Base-by-base conservation (phyloP, 2,797 vertebrate genomes). In the Lithobates sylvaticus region DNA sequence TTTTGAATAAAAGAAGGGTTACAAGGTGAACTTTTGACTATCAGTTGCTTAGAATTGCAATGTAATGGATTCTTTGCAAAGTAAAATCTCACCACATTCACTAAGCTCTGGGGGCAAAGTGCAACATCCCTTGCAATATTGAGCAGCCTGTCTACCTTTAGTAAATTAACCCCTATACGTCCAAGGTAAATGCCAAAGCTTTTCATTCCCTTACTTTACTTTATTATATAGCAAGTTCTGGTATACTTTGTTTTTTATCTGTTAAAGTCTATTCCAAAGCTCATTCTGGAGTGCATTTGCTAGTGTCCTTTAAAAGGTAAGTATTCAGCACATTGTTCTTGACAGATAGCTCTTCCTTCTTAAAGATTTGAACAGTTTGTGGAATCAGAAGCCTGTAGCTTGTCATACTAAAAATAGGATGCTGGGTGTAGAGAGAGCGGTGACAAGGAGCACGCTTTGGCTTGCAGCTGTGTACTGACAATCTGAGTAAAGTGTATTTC, bases 401-500 rank as follows among this genome's bases (percentile, higher is more conserved):
- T 64, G 71, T 64, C 69, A 21, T 9, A 39, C 54, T 82, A 74
- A 39, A 82, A 64, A 73, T 82, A 74, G 80, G 69, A 44, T 50
- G 29, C 34, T 27, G n/a, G 34, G 69, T 72, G 34, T 74, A 47
- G 44, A 34, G 70, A 15, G 54, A 74, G 32, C 71, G 5, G 73
- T 69, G 82, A 84, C 74, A 58, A 76, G 65, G 54, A 42, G 68
- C 69, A 18, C 36, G 64, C 16, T 26, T 67, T 78, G 73, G 74
- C 65, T 77, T 54, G 72, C 65, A 84, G 73, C 82, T 77, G 79
- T 72, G 79, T 73, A 21, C 70, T 73, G 73, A 39, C 74, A 77
- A 84, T 84, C 61, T 77, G 74, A 70, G 44, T 27, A 61, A 84
- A 84, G 74, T 84, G 67, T 69, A 76, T 69, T 76, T 78, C 65